Percentiles rank a stretch among this genome's conserved stretches.
Evolutionary conservation across 2,797 vertebrate genomes (phyloP).

Genomic region (Bradypus variegatus): DNA sequence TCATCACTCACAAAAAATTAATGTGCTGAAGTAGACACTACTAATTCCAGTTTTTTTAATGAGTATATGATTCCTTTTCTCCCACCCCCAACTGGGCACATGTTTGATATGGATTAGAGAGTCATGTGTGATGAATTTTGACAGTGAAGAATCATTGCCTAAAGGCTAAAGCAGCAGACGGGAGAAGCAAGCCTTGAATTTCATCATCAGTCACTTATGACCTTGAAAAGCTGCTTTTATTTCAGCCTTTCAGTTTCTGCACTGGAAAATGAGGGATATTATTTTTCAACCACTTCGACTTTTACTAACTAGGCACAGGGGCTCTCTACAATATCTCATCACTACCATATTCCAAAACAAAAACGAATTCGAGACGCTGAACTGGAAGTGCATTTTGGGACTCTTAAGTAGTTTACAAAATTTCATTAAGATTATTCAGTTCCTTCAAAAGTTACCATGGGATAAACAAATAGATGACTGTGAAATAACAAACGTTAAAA

Average conservation of each 20-base stretch:
- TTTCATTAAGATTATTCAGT: not conserved
- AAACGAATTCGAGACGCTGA: not conserved
- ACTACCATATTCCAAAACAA: too few relatives aligned
- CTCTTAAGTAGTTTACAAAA: not conserved
- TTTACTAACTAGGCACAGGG: not conserved
- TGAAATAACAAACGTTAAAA: not conserved
- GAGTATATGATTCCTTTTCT: not conserved
- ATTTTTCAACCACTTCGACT: not conserved
- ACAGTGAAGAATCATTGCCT: not conserved
- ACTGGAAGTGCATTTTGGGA: not conserved
- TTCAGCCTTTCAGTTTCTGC: not conserved
- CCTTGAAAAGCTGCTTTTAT: not conserved
- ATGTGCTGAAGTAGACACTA: not conserved
- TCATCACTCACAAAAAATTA: not conserved
- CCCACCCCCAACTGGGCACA: not conserved
- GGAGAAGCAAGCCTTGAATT: not conserved
- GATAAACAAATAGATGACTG: not conserved
- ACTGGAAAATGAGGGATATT: too few relatives aligned
- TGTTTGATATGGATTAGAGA: not conserved
- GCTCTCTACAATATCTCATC: not conserved
- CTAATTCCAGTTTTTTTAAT: not conserved
- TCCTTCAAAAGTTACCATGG: not conserved
- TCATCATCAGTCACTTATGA: not conserved
- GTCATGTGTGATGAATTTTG: not conserved
- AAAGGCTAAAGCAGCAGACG: not conserved